Percentiles rank a stretch among this genome's conserved stretches.
These are phyloP conservation scores for Drosophila paulistorum DNA, from an alignment of 1,140 invertebrate species.

Conservation along the genomic window DNA sequence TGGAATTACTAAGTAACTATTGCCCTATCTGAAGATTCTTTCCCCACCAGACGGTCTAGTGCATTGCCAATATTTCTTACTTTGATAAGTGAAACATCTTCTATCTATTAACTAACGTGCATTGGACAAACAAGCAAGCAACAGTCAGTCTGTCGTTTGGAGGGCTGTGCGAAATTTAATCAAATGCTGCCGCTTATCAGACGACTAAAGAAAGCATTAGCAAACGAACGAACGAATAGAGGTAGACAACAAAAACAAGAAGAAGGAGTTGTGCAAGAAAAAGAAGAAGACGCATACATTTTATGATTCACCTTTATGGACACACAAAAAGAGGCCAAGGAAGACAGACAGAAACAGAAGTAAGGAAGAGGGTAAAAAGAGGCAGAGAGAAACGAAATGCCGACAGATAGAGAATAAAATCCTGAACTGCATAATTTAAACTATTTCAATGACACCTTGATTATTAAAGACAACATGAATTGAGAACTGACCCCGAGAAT, in stretches of 20 bases:
- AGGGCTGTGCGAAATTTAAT: slow-evolving; percentile 48
- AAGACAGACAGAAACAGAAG: neutral
- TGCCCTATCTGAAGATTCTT: no score
- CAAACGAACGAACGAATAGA: slow-evolving; percentile 19
- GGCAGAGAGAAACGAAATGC: slow-evolving; percentile 55
- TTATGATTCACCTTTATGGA: slow-evolving; percentile 69
- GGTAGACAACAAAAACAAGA: slow-evolving; percentile 23
- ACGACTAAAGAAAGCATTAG: slow-evolving; percentile 4
- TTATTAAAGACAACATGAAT: slow-evolving; percentile 71
- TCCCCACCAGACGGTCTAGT: neutral
- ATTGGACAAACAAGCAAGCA: slow-evolving; percentile 37
- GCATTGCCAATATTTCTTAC: neutral
- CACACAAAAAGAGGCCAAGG: slow-evolving; percentile 20
- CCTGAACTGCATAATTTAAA: slow-evolving; percentile 80
- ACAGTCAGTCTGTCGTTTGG: slow-evolving; percentile 26
- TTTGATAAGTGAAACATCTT: neutral
- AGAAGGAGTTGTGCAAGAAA: slow-evolving; percentile 17
- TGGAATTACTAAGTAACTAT: no score
- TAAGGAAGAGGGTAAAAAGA: neutral
- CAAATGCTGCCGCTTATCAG: slow-evolving; percentile 77
- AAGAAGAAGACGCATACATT: slow-evolving; percentile 47
- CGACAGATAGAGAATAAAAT: slow-evolving; percentile 63
- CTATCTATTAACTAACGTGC: slow-evolving; percentile 28
- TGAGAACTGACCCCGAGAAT: slow-evolving; percentile 40
- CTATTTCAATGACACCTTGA: slow-evolving; percentile 83